Conservation (phyloP, 2,888 invertebrate genomes). For the Syritta pipiens region DNA sequence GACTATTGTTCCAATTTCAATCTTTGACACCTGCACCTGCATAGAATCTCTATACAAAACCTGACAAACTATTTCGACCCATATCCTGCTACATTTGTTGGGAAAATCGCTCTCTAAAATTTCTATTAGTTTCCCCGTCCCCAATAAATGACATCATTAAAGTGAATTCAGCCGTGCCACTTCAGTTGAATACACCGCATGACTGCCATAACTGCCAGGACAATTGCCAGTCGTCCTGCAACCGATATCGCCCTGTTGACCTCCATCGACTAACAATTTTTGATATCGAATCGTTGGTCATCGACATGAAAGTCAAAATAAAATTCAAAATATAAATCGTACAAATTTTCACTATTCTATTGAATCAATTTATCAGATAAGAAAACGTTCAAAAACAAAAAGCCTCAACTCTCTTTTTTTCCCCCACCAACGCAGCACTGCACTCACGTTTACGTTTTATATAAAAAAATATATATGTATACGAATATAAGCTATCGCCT, state of each 20-base stretch:
- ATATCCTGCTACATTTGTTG: no score
- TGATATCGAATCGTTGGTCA: background rate
- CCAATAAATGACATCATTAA: conserved; percentile 5
- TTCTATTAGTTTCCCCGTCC: no score
- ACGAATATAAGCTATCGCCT: conserved; percentile 49
- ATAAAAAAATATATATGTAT: background rate
- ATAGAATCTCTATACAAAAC: no score
- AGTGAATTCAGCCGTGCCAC: conserved; percentile 5
- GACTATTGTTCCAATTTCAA: no score
- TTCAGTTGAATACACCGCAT: background rate
- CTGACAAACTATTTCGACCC: no score
- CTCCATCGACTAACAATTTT: background rate
- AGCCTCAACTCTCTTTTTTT: conserved; percentile 33
- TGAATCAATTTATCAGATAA: conserved; percentile 69
- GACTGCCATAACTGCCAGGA: background rate
- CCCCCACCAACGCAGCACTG: conserved; percentile 8
- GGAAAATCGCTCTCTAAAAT: no score
- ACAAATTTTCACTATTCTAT: conserved; percentile 62
- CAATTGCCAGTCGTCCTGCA: background rate
- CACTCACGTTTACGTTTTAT: conserved; percentile 12
- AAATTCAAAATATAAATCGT: conserved; percentile 46
- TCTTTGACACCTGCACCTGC: no score
- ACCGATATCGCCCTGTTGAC: background rate
- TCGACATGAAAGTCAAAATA: background rate
- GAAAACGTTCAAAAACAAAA: conserved; percentile 61